These are phyloP conservation scores for Tapera naevia DNA, from an alignment of 2,797 vertebrate genomes.

Conservation along the genomic window DNA sequence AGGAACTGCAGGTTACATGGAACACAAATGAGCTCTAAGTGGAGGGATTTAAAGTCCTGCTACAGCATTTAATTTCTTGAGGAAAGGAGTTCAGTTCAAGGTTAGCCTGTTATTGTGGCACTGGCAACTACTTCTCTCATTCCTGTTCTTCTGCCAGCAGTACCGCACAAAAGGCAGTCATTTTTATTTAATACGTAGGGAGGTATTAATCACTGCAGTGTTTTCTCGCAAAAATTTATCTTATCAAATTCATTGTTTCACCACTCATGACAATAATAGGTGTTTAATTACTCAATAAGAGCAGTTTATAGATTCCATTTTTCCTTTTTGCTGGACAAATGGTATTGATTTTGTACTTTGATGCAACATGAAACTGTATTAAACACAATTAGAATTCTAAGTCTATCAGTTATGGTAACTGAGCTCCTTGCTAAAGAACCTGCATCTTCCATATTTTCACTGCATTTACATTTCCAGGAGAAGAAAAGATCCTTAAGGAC, in stretches of 20 bases:
- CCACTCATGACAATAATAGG: constrained; percentile 96
- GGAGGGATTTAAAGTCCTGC: constrained; percentile 86
- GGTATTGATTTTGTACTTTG: constrained; percentile 94
- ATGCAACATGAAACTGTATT: constrained; percentile 93
- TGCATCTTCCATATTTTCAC: constrained; percentile 46
- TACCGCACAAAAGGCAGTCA: constrained; percentile 85
- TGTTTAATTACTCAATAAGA: constrained; percentile 99
- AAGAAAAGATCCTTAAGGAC: constrained; percentile 42
- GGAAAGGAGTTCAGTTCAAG: constrained; percentile 88
- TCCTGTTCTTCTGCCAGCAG: constrained; percentile 79
- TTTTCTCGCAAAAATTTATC: constrained; percentile 90
- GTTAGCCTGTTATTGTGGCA: constrained; percentile 87
- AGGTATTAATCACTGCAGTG: constrained; percentile 91
- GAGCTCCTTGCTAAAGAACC: constrained; percentile 54
- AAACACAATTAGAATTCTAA: constrained; percentile 92
- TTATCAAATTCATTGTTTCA: constrained; percentile 96
- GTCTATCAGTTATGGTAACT: constrained; percentile 77
- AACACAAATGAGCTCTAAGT: constrained; percentile 87
- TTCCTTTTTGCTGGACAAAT: constrained; percentile 93
- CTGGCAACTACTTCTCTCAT: constrained; percentile 79
- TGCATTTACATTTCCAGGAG: constrained; percentile 35
- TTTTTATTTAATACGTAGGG: constrained; percentile 84
- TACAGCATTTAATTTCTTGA: constrained; percentile 86
- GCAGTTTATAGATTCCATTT: constrained; percentile 95
- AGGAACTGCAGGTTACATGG: constrained; percentile 83